phyloP scores from a whole-genome alignment of 2,888 invertebrate genomes.

The Petrolisthes manimaculis region DNA sequence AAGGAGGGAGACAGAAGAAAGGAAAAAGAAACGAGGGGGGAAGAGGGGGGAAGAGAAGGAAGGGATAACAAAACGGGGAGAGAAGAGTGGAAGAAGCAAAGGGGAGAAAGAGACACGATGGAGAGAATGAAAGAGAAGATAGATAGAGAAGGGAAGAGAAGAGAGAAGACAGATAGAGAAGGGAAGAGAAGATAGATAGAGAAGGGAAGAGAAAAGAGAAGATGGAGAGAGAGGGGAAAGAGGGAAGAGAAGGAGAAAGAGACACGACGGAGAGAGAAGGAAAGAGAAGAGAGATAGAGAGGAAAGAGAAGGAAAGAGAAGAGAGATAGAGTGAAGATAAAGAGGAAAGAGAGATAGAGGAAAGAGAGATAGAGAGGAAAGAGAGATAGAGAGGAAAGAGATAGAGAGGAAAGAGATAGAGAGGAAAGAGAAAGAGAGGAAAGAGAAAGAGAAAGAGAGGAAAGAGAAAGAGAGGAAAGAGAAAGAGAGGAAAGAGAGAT shows the following conservation, averaged over 20 bases:
- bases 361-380: neutral
- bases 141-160: too few species aligned
- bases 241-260: too few species aligned
- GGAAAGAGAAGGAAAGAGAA: too few species aligned
- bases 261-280: too few species aligned
- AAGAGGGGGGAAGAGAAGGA: neutral
- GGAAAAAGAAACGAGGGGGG: neutral
- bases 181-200: too few species aligned
- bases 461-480: neutral
- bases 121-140: too few species aligned
- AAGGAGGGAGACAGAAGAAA: neutral
- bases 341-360: neutral
- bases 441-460: neutral
- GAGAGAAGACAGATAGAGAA: too few species aligned
- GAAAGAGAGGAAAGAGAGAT: neutral
- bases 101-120: too few species aligned
- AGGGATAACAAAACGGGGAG: neutral
- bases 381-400: neutral
- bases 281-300: too few species aligned
- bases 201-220: too few species aligned
- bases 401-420: neutral
- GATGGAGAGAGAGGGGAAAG: too few species aligned
- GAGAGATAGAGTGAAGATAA: too few species aligned
- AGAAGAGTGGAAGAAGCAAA: neutral
- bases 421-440: neutral